Evolutionary conservation across 2,888 invertebrate species (phyloP).

Genomic region (Diabrotica balteata): DNA sequence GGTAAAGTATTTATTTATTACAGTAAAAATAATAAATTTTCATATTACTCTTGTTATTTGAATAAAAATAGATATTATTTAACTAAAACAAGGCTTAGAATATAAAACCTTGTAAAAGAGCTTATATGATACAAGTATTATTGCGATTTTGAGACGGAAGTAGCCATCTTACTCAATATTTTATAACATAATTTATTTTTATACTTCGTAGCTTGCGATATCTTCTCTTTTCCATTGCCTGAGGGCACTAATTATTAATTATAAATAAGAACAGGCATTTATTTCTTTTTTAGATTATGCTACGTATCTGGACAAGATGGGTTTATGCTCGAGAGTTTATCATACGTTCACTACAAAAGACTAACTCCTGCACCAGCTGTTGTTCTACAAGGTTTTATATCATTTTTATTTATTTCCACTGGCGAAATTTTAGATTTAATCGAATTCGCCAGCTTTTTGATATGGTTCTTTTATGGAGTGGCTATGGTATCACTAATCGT

Average conservation of each 20-base stretch:
- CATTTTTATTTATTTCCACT: constrained; percentile 73
- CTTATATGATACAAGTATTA: no score
- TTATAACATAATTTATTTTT: no score
- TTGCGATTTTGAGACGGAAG: no score
- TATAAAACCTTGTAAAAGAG: no score
- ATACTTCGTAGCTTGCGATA: no score
- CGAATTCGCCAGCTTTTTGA: constrained; percentile 85
- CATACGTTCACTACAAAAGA: constrained; percentile 76
- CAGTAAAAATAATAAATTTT: no score
- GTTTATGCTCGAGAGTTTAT: constrained; percentile 79
- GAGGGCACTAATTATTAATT: no score
- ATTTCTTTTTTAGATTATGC: constrained; percentile 67
- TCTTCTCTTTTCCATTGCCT: no score
- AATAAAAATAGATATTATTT: no score
- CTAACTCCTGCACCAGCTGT: constrained; percentile 85
- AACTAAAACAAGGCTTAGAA: no score
- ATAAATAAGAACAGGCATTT: background rate
- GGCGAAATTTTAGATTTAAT: constrained; percentile 80
- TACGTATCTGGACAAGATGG: constrained; percentile 84
- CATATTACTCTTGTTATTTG: no score
- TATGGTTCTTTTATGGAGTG: constrained; percentile 86
- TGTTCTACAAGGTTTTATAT: constrained; percentile 78
- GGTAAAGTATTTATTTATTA: constrained; percentile 56
- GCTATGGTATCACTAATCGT: constrained; percentile 82
- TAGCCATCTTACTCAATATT: no score